These are phyloP conservation scores for Geotrypetes seraphini DNA, from an alignment of 2,797 vertebrate species.

Conservation along the genomic window DNA sequence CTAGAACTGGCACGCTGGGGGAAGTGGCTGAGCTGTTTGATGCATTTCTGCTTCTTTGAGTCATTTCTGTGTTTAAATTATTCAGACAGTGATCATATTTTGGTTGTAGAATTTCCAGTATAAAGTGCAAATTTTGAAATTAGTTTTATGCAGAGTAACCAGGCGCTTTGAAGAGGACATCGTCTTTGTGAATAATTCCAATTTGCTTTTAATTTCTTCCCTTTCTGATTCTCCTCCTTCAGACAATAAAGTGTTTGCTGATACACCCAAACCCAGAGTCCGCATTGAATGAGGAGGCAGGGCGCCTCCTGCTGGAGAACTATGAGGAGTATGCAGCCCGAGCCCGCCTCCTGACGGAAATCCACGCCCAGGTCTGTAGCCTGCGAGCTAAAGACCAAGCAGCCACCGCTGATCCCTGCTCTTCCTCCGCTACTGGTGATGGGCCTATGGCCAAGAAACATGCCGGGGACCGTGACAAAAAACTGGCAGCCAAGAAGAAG, in stretches of 20 bases:
- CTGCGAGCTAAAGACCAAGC: slow-evolving; percentile 8
- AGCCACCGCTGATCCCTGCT: slow-evolving; percentile 17
- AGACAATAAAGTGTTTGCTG: slow-evolving; percentile 93
- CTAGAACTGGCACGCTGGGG: no score
- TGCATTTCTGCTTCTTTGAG: no score
- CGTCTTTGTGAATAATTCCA: no score
- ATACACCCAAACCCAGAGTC: slow-evolving; percentile 91
- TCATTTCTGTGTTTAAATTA: no score
- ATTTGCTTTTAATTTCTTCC: no score
- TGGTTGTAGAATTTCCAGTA: no score
- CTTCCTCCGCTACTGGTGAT: slow-evolving; percentile 44
- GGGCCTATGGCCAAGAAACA: slow-evolving; percentile 60
- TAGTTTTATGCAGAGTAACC: no score
- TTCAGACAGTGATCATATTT: no score
- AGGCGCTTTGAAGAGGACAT: no score
- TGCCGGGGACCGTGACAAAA: slow-evolving; percentile 52
- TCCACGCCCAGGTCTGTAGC: slow-evolving; percentile 54
- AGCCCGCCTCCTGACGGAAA: slow-evolving; percentile 80
- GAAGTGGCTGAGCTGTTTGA: no score
- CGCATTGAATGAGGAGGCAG: slow-evolving; percentile 82
- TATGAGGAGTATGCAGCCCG: slow-evolving; percentile 84
- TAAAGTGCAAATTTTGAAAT: no score
- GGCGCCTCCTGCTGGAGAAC: slow-evolving; percentile 82
- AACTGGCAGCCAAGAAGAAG: slow-evolving; percentile 81
- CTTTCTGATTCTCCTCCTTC: not conserved